Evolutionary conservation across 2,888 invertebrate species (phyloP), one percentile per base, ranked within the genome.

Genomic region (Papilio demoleus): DNA sequence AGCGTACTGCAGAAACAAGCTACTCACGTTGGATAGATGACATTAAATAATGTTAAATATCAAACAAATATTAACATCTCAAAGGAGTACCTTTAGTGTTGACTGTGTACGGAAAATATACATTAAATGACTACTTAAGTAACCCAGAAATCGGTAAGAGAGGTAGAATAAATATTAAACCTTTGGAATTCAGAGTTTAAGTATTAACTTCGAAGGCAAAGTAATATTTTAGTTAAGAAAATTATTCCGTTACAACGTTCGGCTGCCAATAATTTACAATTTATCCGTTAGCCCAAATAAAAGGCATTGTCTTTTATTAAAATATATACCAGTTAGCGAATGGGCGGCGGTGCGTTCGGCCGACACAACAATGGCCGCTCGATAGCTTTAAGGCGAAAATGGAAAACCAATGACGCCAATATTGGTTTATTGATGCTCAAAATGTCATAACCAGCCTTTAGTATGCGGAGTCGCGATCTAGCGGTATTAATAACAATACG

Each of bases 321-420:
- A 74, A 77, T 75, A 73, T 72, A 70, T 66, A 65, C 67, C 65
- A 64, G 68, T 66, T 71, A 71, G 38, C 68, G 64, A 40, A 50
- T 65, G 66, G 59, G 31, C 58, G 24, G 8, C 56, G 59, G 59
- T 59, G 42, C 56, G 56, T 65, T 59, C 58, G 64, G 8, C 67
- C 64, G 60, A 31, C 65, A 42, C 70, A 81, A 79, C 80, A 81
- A 82, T 76, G 73, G 72, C 27, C 53, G 68, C 71, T 59, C 71
- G 70, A 72, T 74, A 74, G 76, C 75, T 78, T 75, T 72, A 78
- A 78, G 78, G 79, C 80, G 77, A 75, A 80, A 84, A 84, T 80
- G 78, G 79, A 77, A 81, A 77, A 77, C 79, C 81, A 82, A 83
- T 81, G 79, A 80, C 79, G 76, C 79, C 79, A 79, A 79, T 77